phyloP scores from a whole-genome alignment of 2,797 vertebrate species.

The Sciaenops ocellatus region DNA sequence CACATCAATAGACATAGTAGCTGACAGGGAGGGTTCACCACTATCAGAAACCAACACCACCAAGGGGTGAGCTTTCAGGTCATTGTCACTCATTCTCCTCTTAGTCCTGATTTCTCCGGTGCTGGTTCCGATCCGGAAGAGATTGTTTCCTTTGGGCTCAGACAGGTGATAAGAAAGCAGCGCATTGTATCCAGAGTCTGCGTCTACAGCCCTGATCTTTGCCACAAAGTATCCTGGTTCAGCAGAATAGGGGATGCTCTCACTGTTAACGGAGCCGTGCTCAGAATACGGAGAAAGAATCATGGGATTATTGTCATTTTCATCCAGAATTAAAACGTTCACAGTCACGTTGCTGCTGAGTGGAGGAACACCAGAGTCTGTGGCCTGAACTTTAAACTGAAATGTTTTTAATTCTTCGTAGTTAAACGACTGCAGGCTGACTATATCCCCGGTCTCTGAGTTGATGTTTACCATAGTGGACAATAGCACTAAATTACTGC shows the following conservation, averaged over 20 bases:
- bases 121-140: constrained; percentile 44
- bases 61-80: constrained; percentile 49
- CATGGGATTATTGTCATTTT: too few relatives aligned
- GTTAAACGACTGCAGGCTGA: constrained; percentile 70
- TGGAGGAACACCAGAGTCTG: too few relatives aligned
- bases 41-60: too few relatives aligned
- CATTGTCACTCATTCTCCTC: constrained; percentile 42
- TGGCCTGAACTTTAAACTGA: too few relatives aligned
- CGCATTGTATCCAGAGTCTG: constrained; percentile 17
- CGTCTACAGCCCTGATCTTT: constrained; percentile 19
- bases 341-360: too few relatives aligned
- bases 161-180: constrained; percentile 19
- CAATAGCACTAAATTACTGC: constrained; percentile 5
- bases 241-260: constrained; percentile 21
- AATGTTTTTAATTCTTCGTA: constrained; percentile 39
- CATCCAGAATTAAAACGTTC: too few relatives aligned
- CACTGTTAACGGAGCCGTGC: constrained; percentile 1
- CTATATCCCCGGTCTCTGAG: constrained; percentile 72
- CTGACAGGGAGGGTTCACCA: too few relatives aligned
- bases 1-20: too few relatives aligned
- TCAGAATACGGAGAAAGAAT: too few relatives aligned
- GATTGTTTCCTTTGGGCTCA: constrained; percentile 8
- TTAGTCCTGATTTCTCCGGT: constrained; percentile 52
- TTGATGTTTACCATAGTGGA: constrained; percentile 60
- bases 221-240: constrained; percentile 13